phyloP scores from a whole-genome alignment of 2,797 vertebrate genomes.

The Chiroxiphia lanceolata region DNA sequence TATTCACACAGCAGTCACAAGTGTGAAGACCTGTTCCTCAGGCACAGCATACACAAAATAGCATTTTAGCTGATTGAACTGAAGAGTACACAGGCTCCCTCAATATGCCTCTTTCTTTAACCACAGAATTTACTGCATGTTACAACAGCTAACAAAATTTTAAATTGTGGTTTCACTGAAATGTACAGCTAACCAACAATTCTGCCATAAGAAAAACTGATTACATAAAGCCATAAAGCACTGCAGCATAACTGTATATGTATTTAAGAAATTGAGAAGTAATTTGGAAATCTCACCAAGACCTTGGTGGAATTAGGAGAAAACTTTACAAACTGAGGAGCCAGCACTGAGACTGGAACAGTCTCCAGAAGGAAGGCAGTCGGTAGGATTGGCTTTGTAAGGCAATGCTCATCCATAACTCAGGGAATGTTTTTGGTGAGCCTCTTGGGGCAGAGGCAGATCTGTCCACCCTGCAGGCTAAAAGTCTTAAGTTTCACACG shows the following conservation, averaged over 20 bases:
- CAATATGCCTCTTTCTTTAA: not conserved
- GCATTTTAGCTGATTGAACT: not conserved
- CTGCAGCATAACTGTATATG: not conserved
- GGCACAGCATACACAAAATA: not conserved
- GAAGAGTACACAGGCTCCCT: not conserved
- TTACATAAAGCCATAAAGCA: not conserved
- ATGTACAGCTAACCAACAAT: not conserved
- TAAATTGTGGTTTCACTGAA: not conserved
- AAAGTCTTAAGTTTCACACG: not conserved
- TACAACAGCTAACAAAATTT: not conserved
- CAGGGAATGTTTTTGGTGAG: not conserved
- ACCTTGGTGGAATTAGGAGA: not conserved
- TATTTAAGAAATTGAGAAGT: not conserved
- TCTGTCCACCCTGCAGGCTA: not conserved
- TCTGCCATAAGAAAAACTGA: not conserved
- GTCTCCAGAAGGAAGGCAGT: not conserved
- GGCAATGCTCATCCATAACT: not conserved
- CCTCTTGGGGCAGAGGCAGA: not conserved
- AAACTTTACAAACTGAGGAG: not conserved
- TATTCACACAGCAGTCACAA: not conserved
- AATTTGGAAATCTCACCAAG: not conserved
- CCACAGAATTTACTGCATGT: not conserved
- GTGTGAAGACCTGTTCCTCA: not conserved
- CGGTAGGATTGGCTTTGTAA: not conserved
- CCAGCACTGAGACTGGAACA: not conserved